These are phyloP conservation scores for Epinotia nisella DNA, from an alignment of 2,888 invertebrate genomes.

Conservation along the genomic window DNA sequence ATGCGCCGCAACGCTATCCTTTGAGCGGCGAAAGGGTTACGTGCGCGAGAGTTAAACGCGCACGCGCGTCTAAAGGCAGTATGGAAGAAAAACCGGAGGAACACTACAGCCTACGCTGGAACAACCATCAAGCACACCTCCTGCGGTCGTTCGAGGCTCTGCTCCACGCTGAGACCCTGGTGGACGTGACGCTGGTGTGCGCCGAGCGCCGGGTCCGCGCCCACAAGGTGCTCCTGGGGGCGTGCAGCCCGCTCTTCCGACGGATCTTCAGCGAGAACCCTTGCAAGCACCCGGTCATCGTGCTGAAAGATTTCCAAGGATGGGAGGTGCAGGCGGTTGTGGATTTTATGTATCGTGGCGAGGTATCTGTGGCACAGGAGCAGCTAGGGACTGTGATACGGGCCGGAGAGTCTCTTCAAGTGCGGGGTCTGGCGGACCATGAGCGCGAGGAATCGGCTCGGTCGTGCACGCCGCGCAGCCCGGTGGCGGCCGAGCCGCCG, in stretches of 20 bases:
- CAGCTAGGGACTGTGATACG: conserved; percentile 93
- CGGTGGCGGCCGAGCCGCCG: conserved; percentile 74
- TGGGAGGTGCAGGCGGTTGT: conserved; percentile 96
- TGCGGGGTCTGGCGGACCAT: conserved; percentile 90
- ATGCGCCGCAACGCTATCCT: conserved; percentile 62
- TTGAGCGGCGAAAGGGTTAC: conserved; percentile 78
- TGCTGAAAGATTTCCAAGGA: conserved; percentile 94
- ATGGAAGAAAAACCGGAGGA: conserved; percentile 87
- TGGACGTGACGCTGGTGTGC: conserved; percentile 96
- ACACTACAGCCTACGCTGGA: conserved; percentile 96
- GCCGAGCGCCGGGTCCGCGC: conserved; percentile 93
- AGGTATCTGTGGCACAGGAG: conserved; percentile 94
- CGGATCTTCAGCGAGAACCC: conserved; percentile 95
- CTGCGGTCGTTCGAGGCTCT: conserved; percentile 95
- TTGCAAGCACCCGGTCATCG: conserved; percentile 96
- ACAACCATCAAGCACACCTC: conserved; percentile 96
- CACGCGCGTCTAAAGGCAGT: conserved; percentile 46
- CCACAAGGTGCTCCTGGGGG: conserved; percentile 96
- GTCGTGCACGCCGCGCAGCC: conserved; percentile 75
- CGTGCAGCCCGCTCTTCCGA: conserved; percentile 95
- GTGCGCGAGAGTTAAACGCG: conserved; percentile 56
- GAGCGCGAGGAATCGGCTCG: conserved; percentile 81
- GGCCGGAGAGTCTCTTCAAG: conserved; percentile 94
- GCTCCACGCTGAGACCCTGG: conserved; percentile 93
- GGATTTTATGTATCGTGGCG: conserved; percentile 97